Conservation (phyloP, 2,888 invertebrate genomes). For the Hyppa rectilinea region DNA sequence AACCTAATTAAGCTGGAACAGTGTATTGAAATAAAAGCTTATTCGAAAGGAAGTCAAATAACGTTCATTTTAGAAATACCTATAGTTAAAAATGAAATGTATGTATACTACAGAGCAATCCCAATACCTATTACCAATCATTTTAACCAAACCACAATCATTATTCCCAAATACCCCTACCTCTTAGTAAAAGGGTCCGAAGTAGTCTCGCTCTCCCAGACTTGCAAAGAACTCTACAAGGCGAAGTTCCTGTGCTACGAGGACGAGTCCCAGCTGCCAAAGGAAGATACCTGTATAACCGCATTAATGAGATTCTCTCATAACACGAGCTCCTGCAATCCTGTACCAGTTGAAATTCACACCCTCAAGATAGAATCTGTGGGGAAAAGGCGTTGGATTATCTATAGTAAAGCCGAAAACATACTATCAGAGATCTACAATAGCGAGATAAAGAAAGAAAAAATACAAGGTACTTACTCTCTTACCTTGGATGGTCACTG, state of each 20-base stretch:
- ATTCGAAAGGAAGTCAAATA: conserved; percentile 4
- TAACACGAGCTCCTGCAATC: conserved; percentile 1
- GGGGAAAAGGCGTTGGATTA: background rate
- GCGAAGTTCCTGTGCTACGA: background rate
- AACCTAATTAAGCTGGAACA: no score
- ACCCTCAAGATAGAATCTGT: background rate
- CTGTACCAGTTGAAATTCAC: background rate
- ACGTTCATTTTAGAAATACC: background rate
- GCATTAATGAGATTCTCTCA: background rate
- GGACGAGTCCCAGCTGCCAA: no score
- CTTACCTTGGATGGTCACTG: background rate
- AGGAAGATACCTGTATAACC: background rate
- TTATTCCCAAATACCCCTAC: conserved; percentile 5
- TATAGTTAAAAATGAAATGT: background rate
- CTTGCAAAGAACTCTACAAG: background rate
- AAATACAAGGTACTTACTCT: background rate
- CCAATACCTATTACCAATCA: background rate
- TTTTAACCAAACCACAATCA: conserved; percentile 7
- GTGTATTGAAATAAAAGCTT: background rate
- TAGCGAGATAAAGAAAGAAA: background rate
- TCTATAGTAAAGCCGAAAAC: background rate
- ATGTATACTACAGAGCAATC: background rate
- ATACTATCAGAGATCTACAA: background rate
- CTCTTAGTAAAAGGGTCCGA: conserved; percentile 8
- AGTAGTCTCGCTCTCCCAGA: background rate